Conservation (phyloP, 2,113 vertebrate species). For the Pachypanchax playfairii region DNA sequence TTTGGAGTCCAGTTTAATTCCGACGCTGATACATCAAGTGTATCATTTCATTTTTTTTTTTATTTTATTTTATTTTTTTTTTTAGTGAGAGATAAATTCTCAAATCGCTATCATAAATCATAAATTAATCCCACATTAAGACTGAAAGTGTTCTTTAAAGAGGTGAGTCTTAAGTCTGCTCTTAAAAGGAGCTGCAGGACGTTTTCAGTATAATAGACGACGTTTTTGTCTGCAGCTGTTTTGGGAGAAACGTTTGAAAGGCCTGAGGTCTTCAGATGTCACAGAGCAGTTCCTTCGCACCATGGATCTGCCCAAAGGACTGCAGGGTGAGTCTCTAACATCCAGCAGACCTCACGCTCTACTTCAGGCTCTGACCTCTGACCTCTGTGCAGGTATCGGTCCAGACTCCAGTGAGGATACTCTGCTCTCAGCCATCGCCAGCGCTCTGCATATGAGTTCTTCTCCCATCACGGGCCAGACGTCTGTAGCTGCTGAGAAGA, state of each 20-base stretch:
- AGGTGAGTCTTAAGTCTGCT: too few species aligned
- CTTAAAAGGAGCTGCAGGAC: background rate
- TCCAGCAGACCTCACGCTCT: background rate
- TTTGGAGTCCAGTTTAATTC: too few species aligned
- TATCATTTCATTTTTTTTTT: too few species aligned
- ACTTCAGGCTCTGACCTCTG: constrained; percentile 2
- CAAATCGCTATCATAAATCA: too few species aligned
- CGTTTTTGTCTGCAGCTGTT: constrained; percentile 81
- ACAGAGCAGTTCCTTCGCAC: constrained; percentile 86
- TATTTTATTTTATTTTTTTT: too few species aligned
- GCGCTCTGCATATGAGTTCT: constrained; percentile 91
- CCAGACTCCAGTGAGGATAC: constrained; percentile 86
- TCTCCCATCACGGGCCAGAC: constrained; percentile 89
- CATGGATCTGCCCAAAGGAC: constrained; percentile 90
- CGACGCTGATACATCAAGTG: too few species aligned
- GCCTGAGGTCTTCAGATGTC: constrained; percentile 86
- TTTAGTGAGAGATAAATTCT: too few species aligned
- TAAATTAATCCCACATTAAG: too few species aligned
- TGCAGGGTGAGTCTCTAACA: constrained; percentile 83
- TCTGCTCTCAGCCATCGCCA: constrained; percentile 89
- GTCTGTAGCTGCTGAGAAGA: constrained; percentile 89
- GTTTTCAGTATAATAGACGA: background rate
- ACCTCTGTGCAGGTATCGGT: constrained; percentile 80
- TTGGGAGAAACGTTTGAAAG: constrained; percentile 91
- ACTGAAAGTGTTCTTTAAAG: too few species aligned